These are phyloP conservation scores for Gadus macrocephalus DNA, from an alignment of 2,113 vertebrate species.

Conservation along the genomic window DNA sequence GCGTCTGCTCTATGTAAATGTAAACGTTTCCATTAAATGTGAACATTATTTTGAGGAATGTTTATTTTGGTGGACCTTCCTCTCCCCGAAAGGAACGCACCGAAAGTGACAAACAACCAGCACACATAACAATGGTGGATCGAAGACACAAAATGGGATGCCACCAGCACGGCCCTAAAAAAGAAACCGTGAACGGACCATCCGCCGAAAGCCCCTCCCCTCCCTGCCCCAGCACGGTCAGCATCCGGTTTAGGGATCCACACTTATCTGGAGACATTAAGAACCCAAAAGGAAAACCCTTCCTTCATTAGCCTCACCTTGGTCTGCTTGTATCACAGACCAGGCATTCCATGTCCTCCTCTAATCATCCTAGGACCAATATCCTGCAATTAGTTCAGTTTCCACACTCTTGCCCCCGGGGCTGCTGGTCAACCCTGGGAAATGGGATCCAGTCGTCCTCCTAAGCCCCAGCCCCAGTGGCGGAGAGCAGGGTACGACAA, in stretches of 20 bases:
- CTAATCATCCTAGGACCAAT: constrained; percentile 92
- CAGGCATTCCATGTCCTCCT: constrained; percentile 87
- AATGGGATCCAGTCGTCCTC: constrained; percentile 79
- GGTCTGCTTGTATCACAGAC: constrained; percentile 90
- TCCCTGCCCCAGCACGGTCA: constrained; percentile 15
- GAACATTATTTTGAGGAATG: too few relatives aligned
- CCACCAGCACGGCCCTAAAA: too few relatives aligned
- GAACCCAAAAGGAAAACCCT: constrained; percentile 48
- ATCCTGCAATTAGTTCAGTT: constrained; percentile 96
- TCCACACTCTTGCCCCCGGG: constrained; percentile 81
- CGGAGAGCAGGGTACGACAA: constrained; percentile 54
- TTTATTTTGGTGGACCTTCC: too few relatives aligned
- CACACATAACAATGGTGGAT: constrained; percentile 4
- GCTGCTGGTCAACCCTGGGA: constrained; percentile 84
- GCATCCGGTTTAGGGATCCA: constrained; percentile 43
- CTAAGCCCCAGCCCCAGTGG: constrained; percentile 59
- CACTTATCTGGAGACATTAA: constrained; percentile 51
- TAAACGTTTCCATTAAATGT: too few relatives aligned
- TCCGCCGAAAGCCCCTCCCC: constrained; percentile 9
- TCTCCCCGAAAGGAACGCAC: too few relatives aligned
- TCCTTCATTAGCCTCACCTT: constrained; percentile 76
- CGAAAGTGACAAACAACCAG: not conserved
- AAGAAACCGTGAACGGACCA: not conserved
- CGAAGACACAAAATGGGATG: too few relatives aligned
- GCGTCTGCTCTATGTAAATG: too few relatives aligned